These are phyloP conservation scores for Labeo catla DNA, from an alignment of 2,113 vertebrate genomes.

Conservation along the genomic window DNA sequence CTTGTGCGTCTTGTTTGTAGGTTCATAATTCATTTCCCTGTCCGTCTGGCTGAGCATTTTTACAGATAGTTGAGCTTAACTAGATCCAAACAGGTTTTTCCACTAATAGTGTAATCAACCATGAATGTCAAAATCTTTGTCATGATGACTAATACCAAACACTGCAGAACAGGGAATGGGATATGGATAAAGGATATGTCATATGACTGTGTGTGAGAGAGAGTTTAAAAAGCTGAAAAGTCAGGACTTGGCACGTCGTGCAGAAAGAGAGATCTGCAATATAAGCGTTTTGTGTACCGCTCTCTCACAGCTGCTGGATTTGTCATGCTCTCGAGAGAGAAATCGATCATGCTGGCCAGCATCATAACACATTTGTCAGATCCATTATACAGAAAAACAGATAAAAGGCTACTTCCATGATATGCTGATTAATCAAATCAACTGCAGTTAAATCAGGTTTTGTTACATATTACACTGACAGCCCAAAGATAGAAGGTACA, in stretches of 20 bases:
- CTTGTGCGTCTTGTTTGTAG: background rate
- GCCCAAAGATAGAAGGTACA: background rate
- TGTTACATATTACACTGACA: background rate
- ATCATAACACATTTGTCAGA: slow-evolving; percentile 8
- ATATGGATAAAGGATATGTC: slow-evolving; percentile 33
- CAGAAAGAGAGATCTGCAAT: slow-evolving; percentile 30
- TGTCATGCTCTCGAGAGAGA: slow-evolving; percentile 19
- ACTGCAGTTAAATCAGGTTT: background rate
- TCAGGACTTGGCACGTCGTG: slow-evolving; percentile 17
- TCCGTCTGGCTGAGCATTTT: slow-evolving; percentile 4
- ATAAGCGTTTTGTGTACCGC: slow-evolving; percentile 18
- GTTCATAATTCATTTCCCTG: background rate
- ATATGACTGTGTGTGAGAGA: background rate
- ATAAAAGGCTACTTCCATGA: background rate
- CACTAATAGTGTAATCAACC: background rate
- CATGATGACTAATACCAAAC: slow-evolving; percentile 4
- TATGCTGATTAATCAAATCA: background rate
- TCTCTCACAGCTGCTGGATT: slow-evolving; percentile 42
- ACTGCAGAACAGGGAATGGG: slow-evolving; percentile 13
- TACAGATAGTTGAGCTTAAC: slow-evolving; percentile 6
- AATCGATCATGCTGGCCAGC: slow-evolving; percentile 2
- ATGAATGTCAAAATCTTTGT: slow-evolving; percentile 7
- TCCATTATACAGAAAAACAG: background rate
- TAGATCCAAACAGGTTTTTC: background rate
- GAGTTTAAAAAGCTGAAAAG: slow-evolving; percentile 1